Evolutionary conservation across 2,888 invertebrate species (phyloP), one percentile per base, ranked within the genome.

Genomic region (Agrotis exclamationis): DNA sequence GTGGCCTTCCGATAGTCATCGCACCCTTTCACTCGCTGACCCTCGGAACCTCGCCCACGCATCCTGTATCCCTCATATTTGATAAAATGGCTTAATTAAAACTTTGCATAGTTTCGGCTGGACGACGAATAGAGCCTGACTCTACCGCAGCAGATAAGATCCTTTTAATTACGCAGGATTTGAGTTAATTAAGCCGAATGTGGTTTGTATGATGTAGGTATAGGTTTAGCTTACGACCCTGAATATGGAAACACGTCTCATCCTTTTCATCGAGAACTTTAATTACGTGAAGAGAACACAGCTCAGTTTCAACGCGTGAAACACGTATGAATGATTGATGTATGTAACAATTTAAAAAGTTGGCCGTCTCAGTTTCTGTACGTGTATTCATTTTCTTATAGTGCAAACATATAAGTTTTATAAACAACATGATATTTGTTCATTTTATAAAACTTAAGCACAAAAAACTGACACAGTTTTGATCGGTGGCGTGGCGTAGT

Each of bases 21-120:
- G 89, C 87, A 86, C 90, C 93, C 91, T 93, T 92, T 93, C 91
- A 92, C 90, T 88, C 84, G 82, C 87, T 90, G 90, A 92, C 92
- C 93, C 91, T 87, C 86, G 84, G 81, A 83, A 44, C 54, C 63
- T 76, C 87, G 56, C 87, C 89, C 83, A 67, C 75, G 69, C 70
- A 87, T 84, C 84, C 83, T 81, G 85, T 83, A 84, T 81, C 81
- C 84, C 85, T 87, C 85, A 88, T 88, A 89, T 92, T 89, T 93
- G 91, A 91, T 93, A 92, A 92, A 91, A 92, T 88, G 85, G 87
- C 91, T 93, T 93, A 93, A 93, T 94, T 94, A 94, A 93, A 93
- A 93, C 91, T 92, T 93, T 87, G 85, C 89, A 91, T 92, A 92
- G 91, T 93, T 91, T 85, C 74, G 83, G 76, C 76, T 76, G 81